A percentile compares a stretch with the other conserved stretches of the same genome.
Conservation (phyloP, 2,888 invertebrate genomes). For the Eudemis profundana region DNA sequence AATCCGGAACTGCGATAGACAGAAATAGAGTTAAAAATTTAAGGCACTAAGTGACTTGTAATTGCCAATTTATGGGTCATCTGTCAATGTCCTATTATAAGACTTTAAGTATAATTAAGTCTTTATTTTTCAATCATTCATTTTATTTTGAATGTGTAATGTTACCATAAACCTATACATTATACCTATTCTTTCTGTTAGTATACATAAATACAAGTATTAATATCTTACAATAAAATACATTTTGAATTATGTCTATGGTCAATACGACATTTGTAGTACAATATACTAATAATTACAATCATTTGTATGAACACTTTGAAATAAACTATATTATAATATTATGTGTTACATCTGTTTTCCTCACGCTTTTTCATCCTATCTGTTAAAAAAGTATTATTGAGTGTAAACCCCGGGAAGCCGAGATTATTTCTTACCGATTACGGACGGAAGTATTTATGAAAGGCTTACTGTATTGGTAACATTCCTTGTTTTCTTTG, state of each 20-base stretch:
- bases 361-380: conserved; percentile 40
- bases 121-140: background rate
- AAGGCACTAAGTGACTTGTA: background rate
- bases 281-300: conserved; percentile 23
- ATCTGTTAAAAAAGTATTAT: conserved; percentile 7
- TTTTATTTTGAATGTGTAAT: conserved; percentile 11
- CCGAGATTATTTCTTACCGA: conserved; percentile 62
- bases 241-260: conserved; percentile 5
- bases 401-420: conserved; percentile 65
- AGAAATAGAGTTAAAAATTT: background rate
- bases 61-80: background rate
- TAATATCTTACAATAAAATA: conserved; percentile 8
- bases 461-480: conserved; percentile 22
- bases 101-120: background rate
- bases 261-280: conserved; percentile 15
- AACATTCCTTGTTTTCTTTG: conserved; percentile 35
- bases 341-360: conserved; percentile 53
- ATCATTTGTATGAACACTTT: conserved; percentile 46
- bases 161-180: conserved; percentile 11
- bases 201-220: conserved; percentile 12
- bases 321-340: conserved; percentile 63
- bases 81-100: background rate
- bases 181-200: background rate
- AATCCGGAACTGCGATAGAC: conserved; percentile 4
- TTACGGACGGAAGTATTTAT: conserved; percentile 35